A percentile compares a stretch with the other conserved stretches of the same genome.
Evolutionary conservation across 1,140 invertebrate species (phyloP).

Genomic region (Drosophila elegans): DNA sequence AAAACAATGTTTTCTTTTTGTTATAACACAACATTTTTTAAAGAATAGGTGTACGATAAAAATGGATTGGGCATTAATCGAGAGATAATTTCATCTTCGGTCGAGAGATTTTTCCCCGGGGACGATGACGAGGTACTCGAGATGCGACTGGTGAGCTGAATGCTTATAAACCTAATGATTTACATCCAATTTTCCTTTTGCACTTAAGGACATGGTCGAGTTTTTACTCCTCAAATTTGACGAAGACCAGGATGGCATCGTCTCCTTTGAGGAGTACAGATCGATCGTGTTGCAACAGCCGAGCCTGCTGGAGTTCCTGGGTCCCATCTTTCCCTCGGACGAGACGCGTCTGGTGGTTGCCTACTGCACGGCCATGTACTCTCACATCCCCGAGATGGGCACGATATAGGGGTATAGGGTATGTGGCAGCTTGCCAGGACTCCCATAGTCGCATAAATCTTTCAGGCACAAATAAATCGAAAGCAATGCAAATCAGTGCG

Average conservation of each 20-base stretch:
- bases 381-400: slow-evolving; percentile 21
- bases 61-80: slow-evolving; percentile 17
- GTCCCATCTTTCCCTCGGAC: slow-evolving; percentile 25
- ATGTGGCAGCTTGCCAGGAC: slow-evolving; percentile 39
- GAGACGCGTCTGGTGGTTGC: slow-evolving; percentile 23
- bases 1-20: too few relatives aligned
- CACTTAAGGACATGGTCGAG: slow-evolving; percentile 21
- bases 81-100: slow-evolving; percentile 10
- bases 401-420: slow-evolving; percentile 7
- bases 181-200: too few relatives aligned
- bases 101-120: slow-evolving; percentile 22
- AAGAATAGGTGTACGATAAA: slow-evolving; percentile 17
- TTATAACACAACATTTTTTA: too few relatives aligned
- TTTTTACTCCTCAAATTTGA: slow-evolving; percentile 36
- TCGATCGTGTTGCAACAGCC: slow-evolving; percentile 24
- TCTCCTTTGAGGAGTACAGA: slow-evolving; percentile 34
- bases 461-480: slow-evolving; percentile 70
- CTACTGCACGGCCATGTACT: slow-evolving; percentile 24
- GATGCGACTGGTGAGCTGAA: slow-evolving; percentile 24
- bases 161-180: too few relatives aligned
- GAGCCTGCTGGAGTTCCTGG: slow-evolving; percentile 21
- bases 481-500: slow-evolving; percentile 65
- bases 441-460: slow-evolving; percentile 28
- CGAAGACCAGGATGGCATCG: slow-evolving; percentile 22
- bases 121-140: slow-evolving; percentile 31